Base-by-base conservation (phyloP, 64 coral and sea anemone species). In the Montipora efflorescens region DNA sequence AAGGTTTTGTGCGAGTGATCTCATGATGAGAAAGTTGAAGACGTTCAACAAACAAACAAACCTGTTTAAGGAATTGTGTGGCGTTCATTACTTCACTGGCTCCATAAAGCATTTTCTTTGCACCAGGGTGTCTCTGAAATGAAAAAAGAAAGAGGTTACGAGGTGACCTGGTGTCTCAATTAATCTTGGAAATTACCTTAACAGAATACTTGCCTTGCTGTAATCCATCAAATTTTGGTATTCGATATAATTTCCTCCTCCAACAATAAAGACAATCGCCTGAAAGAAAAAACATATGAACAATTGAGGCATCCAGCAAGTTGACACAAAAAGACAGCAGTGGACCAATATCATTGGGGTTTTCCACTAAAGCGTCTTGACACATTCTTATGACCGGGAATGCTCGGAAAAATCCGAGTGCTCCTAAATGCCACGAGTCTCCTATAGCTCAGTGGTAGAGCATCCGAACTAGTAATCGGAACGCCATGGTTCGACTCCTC, bases 171-270 rank as follows among this genome's bases (percentile, higher is more conserved):
- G 36, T 36, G 36, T 36, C 36, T 36, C 36, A 36, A 36, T 36
- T 36, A 0, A 36, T 36, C 36, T 36, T 36, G 36, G 36, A 36
- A 2, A 36, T 36, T 36, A 36, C 1, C 36, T 36, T 36, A 36
- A 36, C 36, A 36, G 25, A 59, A 73, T 75, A 48, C 18, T 64
- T 89, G 96, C 98, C 89, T 96, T 94, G 12, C 87, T 89, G 68
- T 99, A 99, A 79, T 99, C 98, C 75, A 99, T 75, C 52, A 99
- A 90, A 55, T 99, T 99, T 76, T 99, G 98, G 88, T 99, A 99
- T 72, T 99, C 98, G 48, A 99, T 99, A 44, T 94, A 99, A 77
- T 99, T 99, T 12, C 98, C 98, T 5, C 98, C 98, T 57, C 98
- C 98, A n/a, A 99, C 98, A 53, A 96, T 90, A 66, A 99, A 99